These are phyloP conservation scores for Paramormyrops hopkinsi DNA, from an alignment of 2,797 vertebrate species.

Conservation along the genomic window DNA sequence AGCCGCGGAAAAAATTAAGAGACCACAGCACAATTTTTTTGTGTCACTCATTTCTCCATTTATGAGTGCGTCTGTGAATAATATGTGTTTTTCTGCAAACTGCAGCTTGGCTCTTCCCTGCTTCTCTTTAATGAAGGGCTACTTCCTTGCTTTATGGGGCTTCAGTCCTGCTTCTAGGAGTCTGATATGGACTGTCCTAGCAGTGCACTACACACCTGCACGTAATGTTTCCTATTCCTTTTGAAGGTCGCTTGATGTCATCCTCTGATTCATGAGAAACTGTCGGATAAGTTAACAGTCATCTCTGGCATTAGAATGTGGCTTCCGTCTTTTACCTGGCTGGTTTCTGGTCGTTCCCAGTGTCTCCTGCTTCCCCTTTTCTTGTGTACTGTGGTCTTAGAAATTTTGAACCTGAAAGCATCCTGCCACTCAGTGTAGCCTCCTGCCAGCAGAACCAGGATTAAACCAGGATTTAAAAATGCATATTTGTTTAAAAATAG, in stretches of 20 bases:
- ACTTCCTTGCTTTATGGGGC: too few relatives aligned
- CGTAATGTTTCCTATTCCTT: too few relatives aligned
- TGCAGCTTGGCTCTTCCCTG: neutral
- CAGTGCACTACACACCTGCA: too few relatives aligned
- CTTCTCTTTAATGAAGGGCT: neutral
- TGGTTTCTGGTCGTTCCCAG: neutral
- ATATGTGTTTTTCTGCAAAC: neutral
- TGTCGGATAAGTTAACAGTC: neutral
- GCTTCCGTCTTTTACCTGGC: neutral
- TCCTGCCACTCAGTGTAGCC: neutral
- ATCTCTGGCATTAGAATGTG: neutral
- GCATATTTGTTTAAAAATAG: neutral
- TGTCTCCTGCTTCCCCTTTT: neutral
- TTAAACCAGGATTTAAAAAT: neutral
- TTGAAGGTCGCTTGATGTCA: neutral
- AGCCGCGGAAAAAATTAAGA: neutral
- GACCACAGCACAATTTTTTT: neutral
- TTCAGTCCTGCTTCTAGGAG: too few relatives aligned
- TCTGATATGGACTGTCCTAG: too few relatives aligned
- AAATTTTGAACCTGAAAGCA: neutral
- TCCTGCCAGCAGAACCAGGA: neutral
- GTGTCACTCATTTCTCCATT: neutral
- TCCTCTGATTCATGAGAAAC: neutral
- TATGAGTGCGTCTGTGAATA: neutral
- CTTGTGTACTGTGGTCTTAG: neutral